Percentiles rank a stretch among this genome's conserved stretches.
Conservation (phyloP, 1,140 invertebrate species). For the Achatina immaculata region DNA sequence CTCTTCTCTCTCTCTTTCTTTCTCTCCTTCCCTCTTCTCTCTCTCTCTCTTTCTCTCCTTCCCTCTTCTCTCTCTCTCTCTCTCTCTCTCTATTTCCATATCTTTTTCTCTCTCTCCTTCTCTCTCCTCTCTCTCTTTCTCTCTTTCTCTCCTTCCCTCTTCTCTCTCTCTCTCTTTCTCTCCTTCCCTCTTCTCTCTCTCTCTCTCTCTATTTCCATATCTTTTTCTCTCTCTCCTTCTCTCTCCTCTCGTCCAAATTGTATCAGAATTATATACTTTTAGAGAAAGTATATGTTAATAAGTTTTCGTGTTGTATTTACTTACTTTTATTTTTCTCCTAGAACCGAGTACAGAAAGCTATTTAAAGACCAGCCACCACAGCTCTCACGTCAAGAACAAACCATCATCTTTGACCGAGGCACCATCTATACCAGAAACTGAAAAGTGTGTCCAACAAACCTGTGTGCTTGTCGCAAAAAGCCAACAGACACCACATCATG, state of each 20-base stretch:
- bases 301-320: no score
- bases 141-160: neutral
- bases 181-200: neutral
- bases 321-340: no score
- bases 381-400: no score
- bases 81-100: neutral
- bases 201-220: neutral
- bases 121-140: neutral
- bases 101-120: conserved; percentile 2
- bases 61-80: neutral
- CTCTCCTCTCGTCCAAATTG: neutral
- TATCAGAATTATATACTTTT: no score
- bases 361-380: no score
- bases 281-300: no score
- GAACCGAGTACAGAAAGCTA: no score
- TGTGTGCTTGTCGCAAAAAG: no score
- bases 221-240: neutral
- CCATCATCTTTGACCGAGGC: no score
- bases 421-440: no score
- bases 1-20: neutral
- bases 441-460: no score
- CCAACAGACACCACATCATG: no score
- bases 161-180: conserved; percentile 7
- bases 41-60: neutral
- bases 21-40: neutral